These are phyloP conservation scores for Megalurothrips usitatus DNA, from an alignment of 2,888 invertebrate species.

Conservation along the genomic window DNA sequence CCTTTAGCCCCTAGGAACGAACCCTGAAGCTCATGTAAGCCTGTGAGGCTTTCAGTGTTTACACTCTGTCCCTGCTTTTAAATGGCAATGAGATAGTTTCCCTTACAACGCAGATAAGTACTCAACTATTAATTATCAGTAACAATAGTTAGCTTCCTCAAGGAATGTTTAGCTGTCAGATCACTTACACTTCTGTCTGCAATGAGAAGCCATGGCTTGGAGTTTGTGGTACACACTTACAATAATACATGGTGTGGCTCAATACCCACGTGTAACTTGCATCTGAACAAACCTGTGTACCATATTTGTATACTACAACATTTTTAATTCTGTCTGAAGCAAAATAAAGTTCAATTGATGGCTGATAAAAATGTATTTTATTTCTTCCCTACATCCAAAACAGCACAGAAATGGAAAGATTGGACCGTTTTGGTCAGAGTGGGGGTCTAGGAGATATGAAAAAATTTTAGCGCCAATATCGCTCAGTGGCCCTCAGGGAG, in stretches of 20 bases:
- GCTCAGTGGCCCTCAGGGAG: too few species aligned
- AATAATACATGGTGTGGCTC: background rate
- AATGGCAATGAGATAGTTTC: background rate
- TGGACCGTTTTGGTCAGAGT: too few species aligned
- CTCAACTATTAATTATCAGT: background rate
- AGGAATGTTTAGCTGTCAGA: background rate
- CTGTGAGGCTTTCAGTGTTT: background rate
- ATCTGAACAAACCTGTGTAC: background rate
- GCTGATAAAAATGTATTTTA: background rate
- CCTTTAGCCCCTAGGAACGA: background rate
- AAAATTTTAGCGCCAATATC: too few species aligned
- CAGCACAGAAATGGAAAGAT: background rate
- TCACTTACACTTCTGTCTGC: background rate
- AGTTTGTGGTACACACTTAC: background rate
- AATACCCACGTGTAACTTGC: background rate
- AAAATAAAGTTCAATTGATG: background rate
- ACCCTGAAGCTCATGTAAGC: background rate
- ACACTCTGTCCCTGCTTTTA: background rate
- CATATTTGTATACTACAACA: background rate
- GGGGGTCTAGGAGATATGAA: too few species aligned
- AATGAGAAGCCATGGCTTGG: background rate
- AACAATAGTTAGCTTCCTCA: background rate
- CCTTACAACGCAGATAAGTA: background rate
- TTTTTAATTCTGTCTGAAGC: background rate
- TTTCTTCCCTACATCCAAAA: background rate